A percentile compares a stretch with the other conserved stretches of the same genome.
Conservation (phyloP, 2,113 vertebrate genomes). For the Synchiropus splendidus region DNA sequence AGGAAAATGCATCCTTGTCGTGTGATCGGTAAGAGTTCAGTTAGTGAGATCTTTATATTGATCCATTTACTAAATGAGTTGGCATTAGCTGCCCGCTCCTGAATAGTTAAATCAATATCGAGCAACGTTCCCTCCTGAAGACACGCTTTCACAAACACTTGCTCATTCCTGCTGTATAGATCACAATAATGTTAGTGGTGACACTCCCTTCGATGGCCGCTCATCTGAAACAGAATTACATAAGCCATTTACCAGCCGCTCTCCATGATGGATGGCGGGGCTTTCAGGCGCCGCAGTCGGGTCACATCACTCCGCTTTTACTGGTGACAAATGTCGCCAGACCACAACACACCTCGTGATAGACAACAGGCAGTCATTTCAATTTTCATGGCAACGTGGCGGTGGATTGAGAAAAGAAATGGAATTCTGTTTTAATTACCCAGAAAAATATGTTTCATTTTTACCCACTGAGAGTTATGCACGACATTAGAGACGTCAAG, state of each 20-base stretch:
- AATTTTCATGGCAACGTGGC: no score
- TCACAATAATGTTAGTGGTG: slow-evolving; percentile 61
- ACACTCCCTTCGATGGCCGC: slow-evolving; percentile 58
- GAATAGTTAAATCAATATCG: background rate
- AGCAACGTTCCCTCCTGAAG: slow-evolving; percentile 4
- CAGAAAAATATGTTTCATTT: no score
- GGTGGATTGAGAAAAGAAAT: no score
- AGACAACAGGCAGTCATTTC: no score
- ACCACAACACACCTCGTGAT: background rate
- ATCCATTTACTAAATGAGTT: no score
- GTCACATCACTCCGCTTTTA: slow-evolving; percentile 44
- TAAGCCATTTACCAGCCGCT: slow-evolving; percentile 67
- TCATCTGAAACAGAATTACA: slow-evolving; percentile 65
- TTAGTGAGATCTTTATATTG: no score
- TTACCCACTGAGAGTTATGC: no score
- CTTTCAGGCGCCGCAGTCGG: slow-evolving; percentile 45
- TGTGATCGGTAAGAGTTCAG: no score
- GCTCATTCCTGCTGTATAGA: slow-evolving; percentile 49
- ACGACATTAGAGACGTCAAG: no score
- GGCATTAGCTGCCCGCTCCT: no score
- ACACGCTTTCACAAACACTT: background rate
- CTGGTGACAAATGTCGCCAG: slow-evolving; percentile 53
- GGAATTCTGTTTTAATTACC: no score
- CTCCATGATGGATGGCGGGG: slow-evolving; percentile 57
- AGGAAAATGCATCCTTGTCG: no score